Conservation (phyloP, 2,888 invertebrate species). For the Aleiodes leptofemur region DNA sequence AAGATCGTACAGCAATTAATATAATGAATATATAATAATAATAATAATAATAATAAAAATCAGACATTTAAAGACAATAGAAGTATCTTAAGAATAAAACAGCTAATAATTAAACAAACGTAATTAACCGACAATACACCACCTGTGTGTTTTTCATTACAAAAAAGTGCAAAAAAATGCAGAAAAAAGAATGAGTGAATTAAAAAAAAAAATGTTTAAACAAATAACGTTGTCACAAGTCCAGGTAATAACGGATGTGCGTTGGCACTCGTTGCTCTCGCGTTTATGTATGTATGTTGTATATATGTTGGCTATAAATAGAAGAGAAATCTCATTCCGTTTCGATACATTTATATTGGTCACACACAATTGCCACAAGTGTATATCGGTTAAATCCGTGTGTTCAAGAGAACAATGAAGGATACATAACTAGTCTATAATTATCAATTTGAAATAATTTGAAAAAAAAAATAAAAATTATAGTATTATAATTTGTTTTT, state of each 20-base stretch:
- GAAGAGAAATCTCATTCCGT: constrained; percentile 73
- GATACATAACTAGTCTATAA: too few relatives aligned
- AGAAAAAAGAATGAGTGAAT: neutral
- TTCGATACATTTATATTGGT: constrained; percentile 62
- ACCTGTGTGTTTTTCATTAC: constrained; percentile 16
- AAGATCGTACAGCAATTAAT: too few relatives aligned
- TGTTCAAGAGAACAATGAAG: too few relatives aligned
- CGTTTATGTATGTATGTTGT: constrained; percentile 34
- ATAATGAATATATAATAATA: too few relatives aligned
- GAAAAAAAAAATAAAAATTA: too few relatives aligned
- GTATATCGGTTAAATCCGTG: constrained; percentile 1
- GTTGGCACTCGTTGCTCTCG: constrained; percentile 63
- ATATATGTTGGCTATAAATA: constrained; percentile 67
- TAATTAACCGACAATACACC: neutral
- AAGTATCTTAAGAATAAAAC: neutral
- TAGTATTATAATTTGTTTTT: too few relatives aligned
- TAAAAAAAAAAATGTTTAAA: constrained; percentile 26
- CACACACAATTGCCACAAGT: neutral
- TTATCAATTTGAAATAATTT: too few relatives aligned
- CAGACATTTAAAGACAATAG: neutral
- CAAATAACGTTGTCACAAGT: constrained; percentile 50
- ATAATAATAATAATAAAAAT: too few relatives aligned
- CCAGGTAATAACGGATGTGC: constrained; percentile 70
- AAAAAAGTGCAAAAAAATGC: neutral
- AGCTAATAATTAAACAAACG: neutral